A percentile compares a stretch with the other conserved stretches of the same genome.
phyloP scores from a whole-genome alignment of 2,797 vertebrate genomes.

The Erpetoichthys calabaricus region DNA sequence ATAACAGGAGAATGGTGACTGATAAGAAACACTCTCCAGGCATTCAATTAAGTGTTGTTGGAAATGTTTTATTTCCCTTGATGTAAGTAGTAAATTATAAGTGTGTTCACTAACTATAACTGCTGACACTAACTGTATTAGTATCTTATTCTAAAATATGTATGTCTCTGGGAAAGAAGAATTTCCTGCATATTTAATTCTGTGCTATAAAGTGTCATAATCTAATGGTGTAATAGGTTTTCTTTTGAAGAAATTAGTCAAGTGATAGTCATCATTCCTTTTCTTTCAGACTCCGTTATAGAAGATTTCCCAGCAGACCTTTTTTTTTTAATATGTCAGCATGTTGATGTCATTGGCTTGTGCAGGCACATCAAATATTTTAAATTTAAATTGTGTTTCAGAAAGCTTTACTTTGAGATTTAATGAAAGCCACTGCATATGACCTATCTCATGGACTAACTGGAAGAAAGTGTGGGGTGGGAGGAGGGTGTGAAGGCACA shows the following conservation, averaged over 20 bases:
- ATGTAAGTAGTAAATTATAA: conserved; percentile 35
- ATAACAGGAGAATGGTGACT: conserved; percentile 7
- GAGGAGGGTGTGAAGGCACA: no score
- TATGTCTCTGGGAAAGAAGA: conserved; percentile 26
- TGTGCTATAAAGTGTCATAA: neutral
- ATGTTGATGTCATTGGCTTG: no score
- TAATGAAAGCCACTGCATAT: no score
- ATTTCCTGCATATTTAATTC: conserved; percentile 42
- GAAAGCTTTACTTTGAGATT: no score
- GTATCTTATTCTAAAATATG: neutral
- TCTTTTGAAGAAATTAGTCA: conserved; percentile 46
- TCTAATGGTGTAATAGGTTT: conserved; percentile 22
- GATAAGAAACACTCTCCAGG: conserved; percentile 19
- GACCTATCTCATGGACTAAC: no score
- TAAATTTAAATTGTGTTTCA: no score
- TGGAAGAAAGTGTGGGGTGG: no score
- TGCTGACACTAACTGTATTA: conserved; percentile 34
- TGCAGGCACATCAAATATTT: no score
- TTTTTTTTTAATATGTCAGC: neutral
- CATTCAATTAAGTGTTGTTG: conserved; percentile 24
- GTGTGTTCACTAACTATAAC: conserved; percentile 36
- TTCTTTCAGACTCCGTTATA: conserved; percentile 51
- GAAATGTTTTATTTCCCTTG: conserved; percentile 27
- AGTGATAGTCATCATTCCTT: conserved; percentile 37
- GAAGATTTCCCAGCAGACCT: conserved; percentile 43